Conservation (phyloP, 2,888 invertebrate genomes). For the Tetranychus piercei region DNA sequence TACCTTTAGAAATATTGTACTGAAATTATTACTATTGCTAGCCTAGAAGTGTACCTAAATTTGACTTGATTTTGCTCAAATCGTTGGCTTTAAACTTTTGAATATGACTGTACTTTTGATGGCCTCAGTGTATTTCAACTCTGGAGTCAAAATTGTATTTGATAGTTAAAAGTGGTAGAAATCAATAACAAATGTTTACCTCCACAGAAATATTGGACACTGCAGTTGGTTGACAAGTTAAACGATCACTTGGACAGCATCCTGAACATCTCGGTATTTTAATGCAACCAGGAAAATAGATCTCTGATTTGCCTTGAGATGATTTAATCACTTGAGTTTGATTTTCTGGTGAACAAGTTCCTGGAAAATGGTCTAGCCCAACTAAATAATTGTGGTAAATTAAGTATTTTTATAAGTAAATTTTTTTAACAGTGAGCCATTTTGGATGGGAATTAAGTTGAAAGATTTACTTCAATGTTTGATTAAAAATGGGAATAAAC, state of each 20-base stretch:
- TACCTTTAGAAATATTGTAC: too few species aligned
- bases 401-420: not conserved
- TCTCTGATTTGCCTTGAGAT: slow-evolving; percentile 17
- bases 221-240: slow-evolving; percentile 22
- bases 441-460: too few species aligned
- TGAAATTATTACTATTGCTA: too few species aligned
- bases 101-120: too few species aligned
- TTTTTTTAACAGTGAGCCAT: too few species aligned
- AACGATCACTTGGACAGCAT: slow-evolving; percentile 25
- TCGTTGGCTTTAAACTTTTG: too few species aligned
- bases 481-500: too few species aligned
- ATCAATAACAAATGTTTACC: slow-evolving; percentile 16
- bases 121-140: too few species aligned
- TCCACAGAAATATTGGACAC: slow-evolving; percentile 22
- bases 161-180: not conserved
- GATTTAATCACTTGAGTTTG: not conserved
- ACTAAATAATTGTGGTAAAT: not conserved
- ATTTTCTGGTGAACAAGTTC: slow-evolving; percentile 5
- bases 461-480: too few species aligned
- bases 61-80: too few species aligned
- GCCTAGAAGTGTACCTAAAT: too few species aligned
- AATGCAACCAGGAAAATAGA: slow-evolving; percentile 32
- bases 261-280: slow-evolving; percentile 24
- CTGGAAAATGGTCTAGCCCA: slow-evolving; percentile 1
- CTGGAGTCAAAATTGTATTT: too few species aligned